Base-by-base conservation (phyloP, 1,140 invertebrate species). In the Hirudo medicinalis region DNA sequence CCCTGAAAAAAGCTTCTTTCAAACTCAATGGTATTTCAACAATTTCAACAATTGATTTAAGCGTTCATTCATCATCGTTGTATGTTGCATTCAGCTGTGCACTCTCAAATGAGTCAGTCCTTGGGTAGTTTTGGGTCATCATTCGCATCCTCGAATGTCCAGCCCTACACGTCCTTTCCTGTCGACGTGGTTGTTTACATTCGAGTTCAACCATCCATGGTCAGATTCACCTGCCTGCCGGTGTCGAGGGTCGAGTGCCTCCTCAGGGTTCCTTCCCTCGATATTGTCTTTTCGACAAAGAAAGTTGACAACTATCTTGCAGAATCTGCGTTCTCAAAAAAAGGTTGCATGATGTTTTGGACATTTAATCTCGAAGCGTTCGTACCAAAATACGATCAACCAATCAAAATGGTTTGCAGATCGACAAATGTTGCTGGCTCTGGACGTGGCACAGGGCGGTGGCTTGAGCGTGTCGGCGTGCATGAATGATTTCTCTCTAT, bases 171-270 rank as follows among this genome's bases (percentile, higher is more conserved):
- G 17, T 94, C 92, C 72, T 97, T 98, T 79, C 95, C 95, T 0
- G 93, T 99, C 0, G 95, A 99, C 84, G 92, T 99, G 15, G 92
- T 99, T 76, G 94, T 99, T 11, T 96, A 97, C 81, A 94, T 98
- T 83, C 91, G 94, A 79, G 95, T 97, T 87, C 91, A 97, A 78
- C 94, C 94, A 0, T 95, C 93, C 19, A 92, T 91, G 2, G 94
- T 97, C 79, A 75, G 82, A n/a, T 81, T 83, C 69, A 94, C 92
- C 73, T 97, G 94, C 84, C 85, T 97, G 74, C 95, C 94, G 8
- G 89, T 94, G 0, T 97, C 94, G 5, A 83, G 92, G 70, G 94
- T 97, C 0, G 94, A 97, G 81, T 99, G 96, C 80, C 89, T 98
- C 85, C 84, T 99, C 17, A 91, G 93, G 78, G 84, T 99, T 73